Conservation (phyloP, 2,113 vertebrate genomes). For the Drymodes brunneopygia region DNA sequence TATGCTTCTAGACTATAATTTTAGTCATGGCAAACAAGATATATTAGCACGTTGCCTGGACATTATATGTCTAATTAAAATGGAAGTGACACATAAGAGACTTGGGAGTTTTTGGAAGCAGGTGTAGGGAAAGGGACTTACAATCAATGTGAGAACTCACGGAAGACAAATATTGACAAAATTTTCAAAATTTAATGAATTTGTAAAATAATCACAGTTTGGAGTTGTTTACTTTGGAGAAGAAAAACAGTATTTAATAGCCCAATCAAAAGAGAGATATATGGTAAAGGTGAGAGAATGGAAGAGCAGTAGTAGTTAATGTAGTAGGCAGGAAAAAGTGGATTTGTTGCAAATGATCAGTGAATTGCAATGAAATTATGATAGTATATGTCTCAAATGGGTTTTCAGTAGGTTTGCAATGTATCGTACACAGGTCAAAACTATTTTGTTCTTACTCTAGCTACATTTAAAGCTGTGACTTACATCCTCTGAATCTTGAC, state of each 20-base stretch:
- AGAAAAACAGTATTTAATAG: background rate
- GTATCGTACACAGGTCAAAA: background rate
- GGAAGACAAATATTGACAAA: background rate
- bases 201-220: background rate
- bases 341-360: background rate
- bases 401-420: background rate
- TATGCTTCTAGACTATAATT: background rate
- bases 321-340: background rate
- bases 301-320: background rate
- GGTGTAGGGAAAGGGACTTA: background rate
- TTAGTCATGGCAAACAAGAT: background rate
- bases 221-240: background rate
- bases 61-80: background rate
- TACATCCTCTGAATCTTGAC: rapidly evolving
- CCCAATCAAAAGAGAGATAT: background rate
- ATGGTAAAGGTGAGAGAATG: rapidly evolving
- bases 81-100: background rate
- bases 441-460: background rate
- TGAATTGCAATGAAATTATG: conserved; percentile 22
- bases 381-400: background rate
- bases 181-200: background rate
- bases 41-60: background rate
- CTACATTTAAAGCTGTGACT: background rate
- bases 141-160: background rate
- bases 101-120: background rate